Evolutionary conservation across 1,140 invertebrate genomes (phyloP), one percentile per base, ranked within the genome.

Genomic region (Camponotus vicinus): DNA sequence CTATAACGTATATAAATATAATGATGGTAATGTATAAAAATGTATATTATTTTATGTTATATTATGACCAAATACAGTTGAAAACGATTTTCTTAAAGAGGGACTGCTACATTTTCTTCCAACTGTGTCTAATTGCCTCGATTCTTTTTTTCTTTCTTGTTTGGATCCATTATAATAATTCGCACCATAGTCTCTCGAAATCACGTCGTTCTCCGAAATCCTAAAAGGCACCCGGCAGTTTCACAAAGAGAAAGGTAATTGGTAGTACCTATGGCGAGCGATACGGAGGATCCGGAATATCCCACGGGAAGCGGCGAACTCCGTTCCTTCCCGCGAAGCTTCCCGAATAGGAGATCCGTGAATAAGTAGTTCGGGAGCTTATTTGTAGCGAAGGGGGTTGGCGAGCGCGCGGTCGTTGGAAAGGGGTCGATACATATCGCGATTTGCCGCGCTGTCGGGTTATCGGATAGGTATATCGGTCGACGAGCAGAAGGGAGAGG

Each of bases 371-470:
- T 91, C 86, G 88, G 73, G 87, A 92, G 92, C 85, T 93, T 92
- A 91, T 92, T 91, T 92, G 89, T 91, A 82, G 89, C 69, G 82
- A 86, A 85, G 84, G 89, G 80, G 86, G 80, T 63, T 79, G 88
- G 57, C 15, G 59, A 37, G 75, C 55, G 52, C 59, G 70, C 64
- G 42, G 52, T 84, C 27, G 86, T 67, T 45, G 89, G 88, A 92
- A 90, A 88, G 91, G 88, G 92, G 91, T 93, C 92, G 92, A 93
- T 93, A 93, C 89, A 90, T 93, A 93, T 92, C 92, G 88, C 91
- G 91, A 93, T 93, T 92, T 92, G 87, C 92, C 90, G 91, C 86
- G 88, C 89, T 90, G 88, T 85, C 90, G 86, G 86, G 79, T 92
- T 93, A 93, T 92, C 88, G 67, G 87, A 67, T 85, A 87, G 61